Percentiles rank a stretch among this genome's conserved stretches.
Evolutionary conservation across 2,113 vertebrate genomes (phyloP).

Genomic region (Xiphophorus maculatus): DNA sequence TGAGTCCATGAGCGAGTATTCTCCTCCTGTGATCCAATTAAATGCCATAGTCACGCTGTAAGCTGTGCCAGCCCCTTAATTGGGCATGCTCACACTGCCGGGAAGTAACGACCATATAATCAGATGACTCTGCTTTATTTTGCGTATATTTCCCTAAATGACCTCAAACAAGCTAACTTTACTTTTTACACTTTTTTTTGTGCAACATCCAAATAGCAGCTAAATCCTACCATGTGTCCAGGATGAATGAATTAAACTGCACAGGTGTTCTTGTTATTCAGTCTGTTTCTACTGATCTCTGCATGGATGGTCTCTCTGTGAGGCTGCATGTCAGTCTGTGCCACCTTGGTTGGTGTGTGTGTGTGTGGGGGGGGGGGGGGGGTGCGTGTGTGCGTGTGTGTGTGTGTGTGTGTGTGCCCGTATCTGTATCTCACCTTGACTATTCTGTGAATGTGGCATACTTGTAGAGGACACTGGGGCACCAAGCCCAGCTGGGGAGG

Average conservation of each 20-base stretch:
- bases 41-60: background rate
- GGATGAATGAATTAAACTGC: slow-evolving; percentile 13
- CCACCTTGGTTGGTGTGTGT: slow-evolving; percentile 10
- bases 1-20: background rate
- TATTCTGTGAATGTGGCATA: slow-evolving; percentile 49
- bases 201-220: background rate
- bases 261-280: slow-evolving; percentile 18
- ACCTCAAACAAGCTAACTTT: background rate
- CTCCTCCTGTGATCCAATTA: background rate
- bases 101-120: background rate
- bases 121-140: background rate
- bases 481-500: slow-evolving; percentile 71
- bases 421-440: slow-evolving; percentile 68
- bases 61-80: background rate
- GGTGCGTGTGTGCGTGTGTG: background rate
- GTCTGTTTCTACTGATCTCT: slow-evolving; percentile 19
- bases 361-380: background rate
- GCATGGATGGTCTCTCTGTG: slow-evolving; percentile 7
- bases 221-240: background rate
- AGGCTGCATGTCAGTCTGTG: slow-evolving; percentile 16
- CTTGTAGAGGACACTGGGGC: slow-evolving; percentile 76
- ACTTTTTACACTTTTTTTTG: background rate
- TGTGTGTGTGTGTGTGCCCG: slow-evolving; percentile 17
- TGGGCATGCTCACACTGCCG: background rate
- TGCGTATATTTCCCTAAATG: background rate